Percentiles rank a stretch among this genome's conserved stretches.
Evolutionary conservation across 2,113 vertebrate genomes (phyloP).

Genomic region (Zapornia atra): DNA sequence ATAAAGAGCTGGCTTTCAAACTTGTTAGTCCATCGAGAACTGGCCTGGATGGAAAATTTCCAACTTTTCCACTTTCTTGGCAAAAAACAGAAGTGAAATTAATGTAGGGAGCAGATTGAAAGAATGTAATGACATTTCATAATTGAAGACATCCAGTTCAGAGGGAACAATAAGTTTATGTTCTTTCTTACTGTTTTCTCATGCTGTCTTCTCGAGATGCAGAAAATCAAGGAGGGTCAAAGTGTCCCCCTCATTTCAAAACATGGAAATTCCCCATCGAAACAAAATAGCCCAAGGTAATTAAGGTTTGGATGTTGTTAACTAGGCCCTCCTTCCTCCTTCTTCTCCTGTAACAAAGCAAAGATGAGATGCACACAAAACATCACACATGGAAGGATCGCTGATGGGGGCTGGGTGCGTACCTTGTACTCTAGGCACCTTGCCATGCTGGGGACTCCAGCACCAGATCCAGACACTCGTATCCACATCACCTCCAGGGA

Average conservation of each 20-base stretch:
- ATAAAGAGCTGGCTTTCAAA: neutral
- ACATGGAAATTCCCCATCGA: neutral
- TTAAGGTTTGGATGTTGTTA: neutral
- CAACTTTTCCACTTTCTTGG: neutral
- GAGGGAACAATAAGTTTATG: neutral
- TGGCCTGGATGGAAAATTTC: neutral
- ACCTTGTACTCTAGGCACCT: neutral
- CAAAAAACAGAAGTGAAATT: neutral
- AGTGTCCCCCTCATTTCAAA: neutral
- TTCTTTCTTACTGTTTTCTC: neutral
- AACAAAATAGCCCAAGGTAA: neutral
- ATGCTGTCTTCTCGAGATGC: neutral
- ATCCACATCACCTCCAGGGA: neutral
- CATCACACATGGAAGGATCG: neutral
- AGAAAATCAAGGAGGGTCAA: neutral
- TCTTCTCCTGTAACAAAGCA: neutral
- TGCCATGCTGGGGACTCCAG: neutral
- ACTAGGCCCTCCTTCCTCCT: neutral
- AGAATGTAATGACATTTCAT: neutral
- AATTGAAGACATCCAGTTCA: neutral
- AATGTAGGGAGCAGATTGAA: neutral
- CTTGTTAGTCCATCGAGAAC: neutral
- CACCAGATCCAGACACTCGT: no score
- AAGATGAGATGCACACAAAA: neutral
- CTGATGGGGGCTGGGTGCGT: neutral